phyloP scores from a whole-genome alignment of 2,113 vertebrate genomes.

The Zapornia atra region DNA sequence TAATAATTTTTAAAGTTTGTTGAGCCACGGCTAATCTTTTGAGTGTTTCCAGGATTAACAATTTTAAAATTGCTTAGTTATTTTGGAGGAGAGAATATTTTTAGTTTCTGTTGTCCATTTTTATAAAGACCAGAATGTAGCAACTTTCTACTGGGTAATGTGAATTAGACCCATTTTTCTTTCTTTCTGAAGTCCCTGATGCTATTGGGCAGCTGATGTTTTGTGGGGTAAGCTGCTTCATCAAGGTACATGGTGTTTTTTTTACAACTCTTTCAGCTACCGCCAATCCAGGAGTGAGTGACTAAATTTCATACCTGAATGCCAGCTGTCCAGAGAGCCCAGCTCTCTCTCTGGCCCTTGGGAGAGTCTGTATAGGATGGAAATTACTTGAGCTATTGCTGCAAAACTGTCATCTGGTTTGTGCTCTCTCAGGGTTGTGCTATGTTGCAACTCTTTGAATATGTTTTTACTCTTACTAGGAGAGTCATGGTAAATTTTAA shows the following conservation, averaged over 20 bases:
- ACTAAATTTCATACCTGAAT: not conserved
- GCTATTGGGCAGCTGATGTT: not conserved
- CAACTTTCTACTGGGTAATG: not conserved
- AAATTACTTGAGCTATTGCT: not conserved
- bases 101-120: not conserved
- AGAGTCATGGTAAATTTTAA: not conserved
- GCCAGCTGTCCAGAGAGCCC: not conserved
- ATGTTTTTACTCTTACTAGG: not conserved
- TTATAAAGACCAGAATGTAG: not conserved
- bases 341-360: not conserved
- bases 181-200: not conserved
- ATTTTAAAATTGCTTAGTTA: not conserved
- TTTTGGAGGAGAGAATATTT: not conserved
- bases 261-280: not conserved
- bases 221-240: not conserved
- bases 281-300: not conserved
- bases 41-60: conserved; percentile 30
- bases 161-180: not conserved
- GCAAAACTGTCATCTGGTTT: not conserved
- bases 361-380: not conserved
- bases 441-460: not conserved
- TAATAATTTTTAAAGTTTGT: conserved; percentile 33
- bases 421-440: not conserved
- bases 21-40: conserved; percentile 21
- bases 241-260: not conserved